Base-by-base conservation (phyloP, 2,797 vertebrate genomes). In the Chelon auratus region DNA sequence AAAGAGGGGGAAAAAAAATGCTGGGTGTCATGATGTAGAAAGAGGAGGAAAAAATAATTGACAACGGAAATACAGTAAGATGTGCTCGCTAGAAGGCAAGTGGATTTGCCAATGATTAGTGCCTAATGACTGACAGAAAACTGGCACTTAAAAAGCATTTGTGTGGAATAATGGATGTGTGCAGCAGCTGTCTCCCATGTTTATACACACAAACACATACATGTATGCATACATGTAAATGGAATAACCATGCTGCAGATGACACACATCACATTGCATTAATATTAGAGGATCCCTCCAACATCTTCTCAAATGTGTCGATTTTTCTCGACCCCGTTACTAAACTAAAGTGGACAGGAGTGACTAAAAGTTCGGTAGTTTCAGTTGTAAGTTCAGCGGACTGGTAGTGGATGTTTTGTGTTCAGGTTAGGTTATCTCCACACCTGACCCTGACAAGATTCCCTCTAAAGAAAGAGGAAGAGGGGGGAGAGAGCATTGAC, bases 91-190 rank as follows among this genome's bases (percentile, higher is more conserved):
- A 37, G 67, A 87, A 89, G 89, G 81, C 75, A 80, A 89, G 85
- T 82, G 80, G 74, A 93, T 92, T 91, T 88, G 78, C 78, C 77
- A 87, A 81, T 91, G 79, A 93, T 91, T 86, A 90, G 85, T 63
- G 78, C 74, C 83, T 89, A 92, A 91, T 89, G 88, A 93, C 81
- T 92, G 91, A 92, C 88, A 90, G 86, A 78, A 89, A 87, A 84
- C 78, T 89, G 89, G 81, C 88, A 83, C 78, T 65, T 85, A 60
- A 60, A 77, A 78, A 78, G 47, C 68, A 77, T 90, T 89, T 91
- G 86, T 91, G 82, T 72, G 68, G 81, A 87, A 87, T 89, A 89
- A 89, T 79, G 80, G 70, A 85, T 79, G 78, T 48, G 74, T 74
- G 61, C 20, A 74, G 69, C 64, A 87, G 81, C 84, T 82, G 84